Base-by-base conservation (phyloP, 2,888 invertebrate genomes). In the Dendrolimus pini region DNA sequence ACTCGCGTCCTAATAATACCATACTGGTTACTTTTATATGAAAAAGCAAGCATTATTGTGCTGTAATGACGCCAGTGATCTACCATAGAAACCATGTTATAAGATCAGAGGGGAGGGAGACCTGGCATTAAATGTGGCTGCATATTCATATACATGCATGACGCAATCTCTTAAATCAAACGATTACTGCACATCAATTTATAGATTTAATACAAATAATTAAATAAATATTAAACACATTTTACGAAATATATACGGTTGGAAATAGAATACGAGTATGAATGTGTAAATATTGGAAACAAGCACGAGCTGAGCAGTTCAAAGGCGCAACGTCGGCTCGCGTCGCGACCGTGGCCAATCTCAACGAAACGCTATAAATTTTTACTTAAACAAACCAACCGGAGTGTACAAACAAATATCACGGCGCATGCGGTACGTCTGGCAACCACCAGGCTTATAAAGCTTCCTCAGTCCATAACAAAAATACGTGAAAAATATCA, bases 351-450 rank as follows among this genome's bases (percentile, higher is more conserved):
- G 72, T 70, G 70, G 73, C 68, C 72, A 77, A 78, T 80, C 79
- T 79, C 74, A 67, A 71, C 75, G 74, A 75, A 80, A 73, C 75
- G 78, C 78, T 74, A 80, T 83, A 83, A 80, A 79, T 84, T 85
- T 83, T 83, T 83, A 80, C 74, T 80, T 82, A 84, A 84, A 82
- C 82, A 85, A 85, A 86, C 85, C 84, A 66, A 72, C 72, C 65
- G 64, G 73, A 72, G 68, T 70, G 75, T 67, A 68, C 71, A 80
- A 80, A 82, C 80, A 85, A 82, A 84, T 78, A 77, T 60, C 60
- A 66, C 55, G 60, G 70, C 77, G 75, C 78, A 78, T 77, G 79
- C 78, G 78, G 68, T 64, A 60, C 61, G 63, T 65, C 64, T 65
- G 62, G 63, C 61, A 63, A 67, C 62, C 70, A 62, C 63, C 58